Evolutionary conservation across 2,888 invertebrate genomes (phyloP).

Genomic region (Caenorhabditis macrosperma): DNA sequence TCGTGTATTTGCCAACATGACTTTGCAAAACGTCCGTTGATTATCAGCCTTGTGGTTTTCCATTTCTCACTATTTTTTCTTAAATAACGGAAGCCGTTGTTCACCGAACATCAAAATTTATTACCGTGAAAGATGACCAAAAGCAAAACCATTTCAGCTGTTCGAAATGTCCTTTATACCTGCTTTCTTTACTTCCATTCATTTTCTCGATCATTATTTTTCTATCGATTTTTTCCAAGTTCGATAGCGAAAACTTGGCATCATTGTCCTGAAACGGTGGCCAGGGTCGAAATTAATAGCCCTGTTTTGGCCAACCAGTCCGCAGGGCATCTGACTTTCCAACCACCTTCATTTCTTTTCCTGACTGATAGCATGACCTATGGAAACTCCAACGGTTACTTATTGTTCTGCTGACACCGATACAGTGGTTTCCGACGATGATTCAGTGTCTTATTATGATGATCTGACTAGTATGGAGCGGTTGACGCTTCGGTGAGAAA

Average conservation of each 20-base stretch:
- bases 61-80: conserved; percentile 3
- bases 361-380: conserved; percentile 25
- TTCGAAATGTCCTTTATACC: too few species aligned
- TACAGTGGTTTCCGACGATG: conserved; percentile 45
- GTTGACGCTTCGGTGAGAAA: conserved; percentile 38
- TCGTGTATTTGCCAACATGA: conserved; percentile 54
- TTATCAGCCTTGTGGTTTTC: conserved; percentile 29
- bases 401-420: conserved; percentile 33
- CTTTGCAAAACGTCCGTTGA: conserved; percentile 42
- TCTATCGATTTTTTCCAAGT: not conserved
- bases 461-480: conserved; percentile 24
- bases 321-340: too few species aligned
- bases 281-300: conserved; percentile 38
- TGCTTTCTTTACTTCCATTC: too few species aligned
- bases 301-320: conserved; percentile 30
- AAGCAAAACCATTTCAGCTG: too few species aligned
- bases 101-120: too few species aligned
- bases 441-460: conserved; percentile 35
- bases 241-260: too few species aligned
- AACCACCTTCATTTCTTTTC: conserved; percentile 17
- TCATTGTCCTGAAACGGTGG: not conserved
- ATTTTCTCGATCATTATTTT: not conserved
- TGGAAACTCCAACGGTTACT: conserved; percentile 18
- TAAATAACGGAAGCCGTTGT: too few species aligned
- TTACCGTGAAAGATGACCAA: too few species aligned